Conservation (phyloP, 1,140 invertebrate species). For the Nymphalis io region DNA sequence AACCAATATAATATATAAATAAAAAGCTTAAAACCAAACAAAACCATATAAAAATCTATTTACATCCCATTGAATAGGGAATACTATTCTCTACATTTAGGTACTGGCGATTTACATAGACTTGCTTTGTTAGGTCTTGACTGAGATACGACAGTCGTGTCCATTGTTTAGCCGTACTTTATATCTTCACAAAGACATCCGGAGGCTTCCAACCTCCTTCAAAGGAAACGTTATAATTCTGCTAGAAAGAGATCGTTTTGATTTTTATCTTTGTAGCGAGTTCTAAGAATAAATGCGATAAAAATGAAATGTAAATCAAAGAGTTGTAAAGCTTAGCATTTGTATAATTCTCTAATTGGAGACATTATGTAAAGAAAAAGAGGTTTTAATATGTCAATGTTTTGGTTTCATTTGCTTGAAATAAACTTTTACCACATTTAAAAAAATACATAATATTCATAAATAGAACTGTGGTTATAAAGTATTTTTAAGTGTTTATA, state of each 20-base stretch:
- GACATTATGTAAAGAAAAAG: neutral
- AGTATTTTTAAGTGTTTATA: too few relatives aligned
- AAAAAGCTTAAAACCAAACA: too few relatives aligned
- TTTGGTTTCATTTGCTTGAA: too few relatives aligned
- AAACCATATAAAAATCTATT: neutral
- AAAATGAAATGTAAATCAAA: constrained; percentile 4
- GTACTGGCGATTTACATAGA: constrained; percentile 7
- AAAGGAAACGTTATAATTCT: constrained; percentile 16
- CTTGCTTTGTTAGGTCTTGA: constrained; percentile 1
- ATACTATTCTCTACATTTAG: constrained; percentile 10
- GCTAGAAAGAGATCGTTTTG: constrained; percentile 8
- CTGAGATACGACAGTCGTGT: constrained; percentile 8
- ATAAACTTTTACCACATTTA: too few relatives aligned
- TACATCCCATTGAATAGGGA: neutral
- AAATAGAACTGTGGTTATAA: too few relatives aligned
- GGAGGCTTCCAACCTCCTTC: constrained; percentile 5
- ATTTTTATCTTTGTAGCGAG: neutral
- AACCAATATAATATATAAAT: too few relatives aligned
- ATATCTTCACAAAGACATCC: constrained; percentile 14
- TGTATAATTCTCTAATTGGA: neutral
- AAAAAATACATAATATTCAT: too few relatives aligned
- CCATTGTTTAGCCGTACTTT: constrained; percentile 6
- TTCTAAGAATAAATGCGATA: neutral
- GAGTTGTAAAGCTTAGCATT: neutral
- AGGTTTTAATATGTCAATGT: neutral